A percentile compares a stretch with the other conserved stretches of the same genome.
Conservation (phyloP, 2,888 invertebrate genomes). For the Busseola fusca region DNA sequence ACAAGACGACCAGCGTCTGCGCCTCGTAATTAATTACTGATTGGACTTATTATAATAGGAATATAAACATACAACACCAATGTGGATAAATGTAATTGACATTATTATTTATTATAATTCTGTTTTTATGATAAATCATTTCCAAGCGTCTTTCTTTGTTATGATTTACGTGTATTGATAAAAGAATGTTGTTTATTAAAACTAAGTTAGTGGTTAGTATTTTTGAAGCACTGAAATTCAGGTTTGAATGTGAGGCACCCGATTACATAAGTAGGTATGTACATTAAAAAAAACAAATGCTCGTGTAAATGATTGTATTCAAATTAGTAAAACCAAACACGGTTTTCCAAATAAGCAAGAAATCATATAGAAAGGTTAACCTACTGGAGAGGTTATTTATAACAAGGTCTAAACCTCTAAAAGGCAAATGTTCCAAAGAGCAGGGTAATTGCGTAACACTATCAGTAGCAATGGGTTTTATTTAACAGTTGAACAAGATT, state of each 20-base stretch:
- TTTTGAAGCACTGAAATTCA: constrained; percentile 1
- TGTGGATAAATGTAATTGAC: constrained; percentile 3
- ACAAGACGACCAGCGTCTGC: constrained; percentile 4
- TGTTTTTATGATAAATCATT: constrained; percentile 22
- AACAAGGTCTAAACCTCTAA: no score
- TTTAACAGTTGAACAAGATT: no score
- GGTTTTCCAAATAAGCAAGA: not conserved
- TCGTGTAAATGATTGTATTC: constrained; percentile 12
- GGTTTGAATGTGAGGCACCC: constrained; percentile 3
- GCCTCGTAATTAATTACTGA: constrained; percentile 26
- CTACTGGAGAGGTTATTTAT: no score
- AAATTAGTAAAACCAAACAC: not conserved
- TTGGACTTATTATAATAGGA: not conserved
- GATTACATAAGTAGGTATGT: not conserved
- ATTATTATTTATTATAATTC: constrained; percentile 2
- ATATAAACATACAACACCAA: not conserved
- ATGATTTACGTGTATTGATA: not conserved
- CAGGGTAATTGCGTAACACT: no score
- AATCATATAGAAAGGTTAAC: not conserved
- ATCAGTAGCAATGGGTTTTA: no score
- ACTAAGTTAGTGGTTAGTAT: not conserved
- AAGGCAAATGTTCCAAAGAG: no score
- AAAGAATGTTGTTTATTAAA: not conserved
- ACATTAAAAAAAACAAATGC: not conserved
- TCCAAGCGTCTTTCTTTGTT: not conserved